These are phyloP conservation scores for Eulemur macaco DNA, from an alignment of 2,113 vertebrate species.

Conservation along the genomic window DNA sequence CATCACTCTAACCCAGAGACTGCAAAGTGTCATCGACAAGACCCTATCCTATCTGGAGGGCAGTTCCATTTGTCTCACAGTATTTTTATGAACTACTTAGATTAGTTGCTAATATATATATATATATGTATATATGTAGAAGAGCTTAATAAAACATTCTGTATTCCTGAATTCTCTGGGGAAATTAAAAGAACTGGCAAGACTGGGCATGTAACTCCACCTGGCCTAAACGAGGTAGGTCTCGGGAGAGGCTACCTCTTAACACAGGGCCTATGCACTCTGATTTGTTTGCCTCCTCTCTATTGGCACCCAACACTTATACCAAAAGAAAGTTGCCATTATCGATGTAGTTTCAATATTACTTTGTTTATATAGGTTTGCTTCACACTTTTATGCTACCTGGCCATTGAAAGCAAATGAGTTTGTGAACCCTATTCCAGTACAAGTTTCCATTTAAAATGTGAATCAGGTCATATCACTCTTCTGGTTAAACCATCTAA, in stretches of 20 bases:
- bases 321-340: not conserved
- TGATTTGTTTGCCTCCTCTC: not conserved
- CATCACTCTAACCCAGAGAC: not conserved
- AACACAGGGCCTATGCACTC: not conserved
- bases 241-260: not conserved
- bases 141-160: constrained; percentile 21
- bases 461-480: not conserved
- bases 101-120: not conserved
- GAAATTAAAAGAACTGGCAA: constrained; percentile 20
- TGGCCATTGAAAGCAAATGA: not conserved
- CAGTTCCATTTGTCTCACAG: not conserved
- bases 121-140: not conserved
- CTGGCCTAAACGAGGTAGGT: not conserved
- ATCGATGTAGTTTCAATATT: not conserved
- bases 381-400: not conserved
- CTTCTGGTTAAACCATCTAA: not conserved
- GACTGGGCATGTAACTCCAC: not conserved
- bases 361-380: not conserved
- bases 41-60: not conserved
- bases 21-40: not conserved
- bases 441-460: constrained; percentile 24
- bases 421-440: not conserved
- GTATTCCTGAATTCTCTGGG: not conserved
- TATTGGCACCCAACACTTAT: not conserved
- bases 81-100: not conserved